These are phyloP conservation scores for Macroramphosus scolopax DNA, from an alignment of 2,797 vertebrate species.

Conservation along the genomic window DNA sequence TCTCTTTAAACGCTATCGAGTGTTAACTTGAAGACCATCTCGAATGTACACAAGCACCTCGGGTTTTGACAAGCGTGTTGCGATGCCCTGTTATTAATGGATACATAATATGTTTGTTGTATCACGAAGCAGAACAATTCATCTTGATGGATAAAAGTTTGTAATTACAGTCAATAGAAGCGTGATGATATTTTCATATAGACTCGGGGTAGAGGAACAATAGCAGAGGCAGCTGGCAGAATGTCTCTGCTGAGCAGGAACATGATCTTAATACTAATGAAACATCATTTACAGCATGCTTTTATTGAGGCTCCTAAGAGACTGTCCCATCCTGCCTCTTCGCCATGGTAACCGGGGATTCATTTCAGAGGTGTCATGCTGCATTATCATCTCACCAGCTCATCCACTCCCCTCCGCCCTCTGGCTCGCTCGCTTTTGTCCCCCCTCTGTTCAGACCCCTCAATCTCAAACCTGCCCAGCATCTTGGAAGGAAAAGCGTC, in stretches of 20 bases:
- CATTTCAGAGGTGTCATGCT: constrained; percentile 99
- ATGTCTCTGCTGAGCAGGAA: constrained; percentile 83
- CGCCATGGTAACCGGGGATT: constrained; percentile 98
- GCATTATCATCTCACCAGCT: constrained; percentile 96
- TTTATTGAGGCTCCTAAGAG: constrained; percentile 92
- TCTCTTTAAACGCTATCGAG: too few species aligned
- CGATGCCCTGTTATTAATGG: too few species aligned
- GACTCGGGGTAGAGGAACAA: too few species aligned
- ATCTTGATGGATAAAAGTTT: background rate
- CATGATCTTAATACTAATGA: constrained; percentile 99
- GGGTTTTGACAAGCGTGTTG: too few species aligned
- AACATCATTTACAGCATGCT: constrained; percentile 98
- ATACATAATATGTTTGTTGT: too few species aligned
- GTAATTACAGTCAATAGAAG: too few species aligned
- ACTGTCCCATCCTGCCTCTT: constrained; percentile 89
- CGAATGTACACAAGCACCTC: too few species aligned
- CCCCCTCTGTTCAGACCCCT: constrained; percentile 66
- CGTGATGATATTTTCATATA: too few species aligned
- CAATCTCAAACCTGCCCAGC: constrained; percentile 65
- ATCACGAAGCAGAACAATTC: background rate
- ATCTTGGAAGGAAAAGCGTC: constrained; percentile 66
- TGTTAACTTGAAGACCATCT: too few species aligned
- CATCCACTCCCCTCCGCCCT: constrained; percentile 85
- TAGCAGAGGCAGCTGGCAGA: too few species aligned
- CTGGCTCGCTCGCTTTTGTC: constrained; percentile 63